Base-by-base conservation (phyloP, 2,888 invertebrate genomes). In the Heliconius hortense region DNA sequence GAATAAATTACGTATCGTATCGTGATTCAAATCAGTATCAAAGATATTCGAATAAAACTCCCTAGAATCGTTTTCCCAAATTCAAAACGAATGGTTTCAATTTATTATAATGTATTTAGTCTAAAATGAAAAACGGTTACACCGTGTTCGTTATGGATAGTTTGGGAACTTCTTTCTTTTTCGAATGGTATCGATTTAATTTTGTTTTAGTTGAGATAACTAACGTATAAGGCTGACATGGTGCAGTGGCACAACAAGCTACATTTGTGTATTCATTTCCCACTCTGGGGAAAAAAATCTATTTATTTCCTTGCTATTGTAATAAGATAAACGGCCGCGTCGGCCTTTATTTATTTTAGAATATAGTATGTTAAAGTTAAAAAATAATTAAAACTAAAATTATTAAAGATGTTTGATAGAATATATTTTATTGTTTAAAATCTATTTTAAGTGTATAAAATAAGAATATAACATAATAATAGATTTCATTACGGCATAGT, bases 21-120 rank as follows among this genome's bases (percentile, higher is more conserved):
- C 66, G 74, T 72, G 70, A 73, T 71, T 76, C 72, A 72, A 77
- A 77, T 77, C 73, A 71, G 78, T 76, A 70, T 56, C 53, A 39
- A 72, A 53, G 28, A 63, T 74, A 72, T 74, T 60, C 53, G 35
- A 72, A 56, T 74, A 35, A 71, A 53, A 69, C 21, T 69, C 31
- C 15, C 13, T 31, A 39, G 24, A 60, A 62, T 43, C 26, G 26
- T 39, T 56, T 69, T 56, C 24, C 35, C 35, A n/a, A 56, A 69
- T 56, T 24, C 15, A 53, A 56, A 56, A 56, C 13, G 18, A 56
- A 69, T 69, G 15, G 24, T 24, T 4, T 31, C 56, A 56, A 69
- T 69, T 69, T 35, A 69, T 69, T 69, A 35, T 35, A 69, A 56
- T n/a, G 56, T 69, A 56, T 31, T 69, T 69, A 24, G 24, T 24